Evolutionary conservation across 2,888 invertebrate species (phyloP).

Genomic region (Cecidostiba fungosa): DNA sequence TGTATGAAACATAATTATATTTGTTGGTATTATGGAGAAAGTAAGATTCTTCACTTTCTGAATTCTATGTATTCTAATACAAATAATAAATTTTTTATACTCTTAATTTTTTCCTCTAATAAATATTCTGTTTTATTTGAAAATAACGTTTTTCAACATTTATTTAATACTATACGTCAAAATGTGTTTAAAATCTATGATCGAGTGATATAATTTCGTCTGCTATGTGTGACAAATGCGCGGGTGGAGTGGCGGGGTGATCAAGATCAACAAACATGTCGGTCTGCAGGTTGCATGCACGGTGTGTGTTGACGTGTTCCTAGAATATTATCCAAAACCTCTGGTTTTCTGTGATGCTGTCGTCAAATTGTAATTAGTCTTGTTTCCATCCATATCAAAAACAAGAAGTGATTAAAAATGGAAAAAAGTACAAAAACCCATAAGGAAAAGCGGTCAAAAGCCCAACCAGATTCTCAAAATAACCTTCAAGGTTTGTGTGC

Average conservation of each 20-base stretch:
- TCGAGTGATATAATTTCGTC: constrained; percentile 6
- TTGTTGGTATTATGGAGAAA: background rate
- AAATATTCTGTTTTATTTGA: background rate
- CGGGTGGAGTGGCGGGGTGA: constrained; percentile 16
- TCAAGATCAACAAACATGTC: constrained; percentile 54
- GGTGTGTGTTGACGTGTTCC: constrained; percentile 50
- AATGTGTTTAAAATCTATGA: background rate
- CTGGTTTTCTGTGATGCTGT: constrained; percentile 9
- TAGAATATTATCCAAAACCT: constrained; percentile 12
- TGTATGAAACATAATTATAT: background rate
- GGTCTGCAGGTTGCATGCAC: background rate
- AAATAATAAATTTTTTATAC: background rate
- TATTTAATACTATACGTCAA: background rate
- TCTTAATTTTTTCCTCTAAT: background rate
- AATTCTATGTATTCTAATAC: background rate
- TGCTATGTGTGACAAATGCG: constrained; percentile 16
- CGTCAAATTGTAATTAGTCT: background rate
- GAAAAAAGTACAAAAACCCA: constrained; percentile 43
- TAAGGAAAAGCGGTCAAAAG: constrained; percentile 26
- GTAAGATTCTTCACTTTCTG: background rate
- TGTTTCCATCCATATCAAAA: background rate
- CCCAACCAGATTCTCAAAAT: constrained; percentile 39
- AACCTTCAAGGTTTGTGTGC: constrained; percentile 56
- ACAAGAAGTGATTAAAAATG: constrained; percentile 42
- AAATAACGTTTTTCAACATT: constrained; percentile 3